phyloP scores from a whole-genome alignment of 2,113 vertebrate species.

The Heliornis fulica region DNA sequence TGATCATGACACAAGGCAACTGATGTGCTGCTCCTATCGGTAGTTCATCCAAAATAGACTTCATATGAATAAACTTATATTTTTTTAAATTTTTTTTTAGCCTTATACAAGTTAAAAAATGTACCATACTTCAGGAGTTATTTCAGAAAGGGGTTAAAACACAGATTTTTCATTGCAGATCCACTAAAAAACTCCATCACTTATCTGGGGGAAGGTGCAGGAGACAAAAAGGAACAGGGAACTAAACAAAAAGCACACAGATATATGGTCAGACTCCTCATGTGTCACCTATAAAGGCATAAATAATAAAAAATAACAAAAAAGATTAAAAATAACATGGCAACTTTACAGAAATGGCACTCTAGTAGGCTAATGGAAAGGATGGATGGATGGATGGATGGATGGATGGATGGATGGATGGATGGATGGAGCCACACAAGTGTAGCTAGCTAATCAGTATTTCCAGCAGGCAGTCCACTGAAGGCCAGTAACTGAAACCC shows the following conservation, averaged over 20 bases:
- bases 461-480: background rate
- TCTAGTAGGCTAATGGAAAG: background rate
- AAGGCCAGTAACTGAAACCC: background rate
- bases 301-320: background rate
- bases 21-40: background rate
- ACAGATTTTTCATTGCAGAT: background rate
- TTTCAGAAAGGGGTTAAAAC: background rate
- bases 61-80: background rate
- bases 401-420: no score
- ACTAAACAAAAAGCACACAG: background rate
- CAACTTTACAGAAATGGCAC: background rate
- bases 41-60: background rate
- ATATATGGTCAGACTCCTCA: background rate
- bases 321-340: background rate
- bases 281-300: accelerated
- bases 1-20: background rate
- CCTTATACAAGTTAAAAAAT: background rate
- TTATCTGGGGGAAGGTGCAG: background rate
- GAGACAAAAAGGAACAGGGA: background rate
- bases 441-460: background rate
- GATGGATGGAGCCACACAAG: no score
- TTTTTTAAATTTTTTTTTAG: background rate
- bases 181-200: background rate
- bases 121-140: background rate
- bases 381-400: no score